Evolutionary conservation across 2,797 vertebrate species (phyloP), one percentile per base, ranked within the genome.

Genomic region (Galaxias olidus): DNA sequence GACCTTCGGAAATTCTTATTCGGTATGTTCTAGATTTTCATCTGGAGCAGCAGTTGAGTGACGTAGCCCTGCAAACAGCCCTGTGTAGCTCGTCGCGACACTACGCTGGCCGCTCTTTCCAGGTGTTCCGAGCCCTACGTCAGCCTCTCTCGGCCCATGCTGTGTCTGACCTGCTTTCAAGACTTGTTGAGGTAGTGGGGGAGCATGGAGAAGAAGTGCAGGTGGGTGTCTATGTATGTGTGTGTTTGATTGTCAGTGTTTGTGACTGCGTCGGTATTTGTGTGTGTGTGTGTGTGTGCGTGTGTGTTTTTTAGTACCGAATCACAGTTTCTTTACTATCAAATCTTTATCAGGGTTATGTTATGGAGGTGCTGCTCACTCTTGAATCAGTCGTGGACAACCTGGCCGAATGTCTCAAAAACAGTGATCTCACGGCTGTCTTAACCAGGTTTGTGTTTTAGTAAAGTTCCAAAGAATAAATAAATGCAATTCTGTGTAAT

Each of bases 301-400:
- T 50, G 55, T 58, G 20, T 19, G 63, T 41, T 8, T 12, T 65
- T 10, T 8, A 70, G 12, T 20, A 1, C 56, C 10, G 57, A 15
- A 49, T 56, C 18, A 47, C 8, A 65, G 19, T 9, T 47, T 54
- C 18, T 48, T 55, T 44, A 15, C 69, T 69, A 6, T 30, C 30
- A 30, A 30, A 30, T 53, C 14, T 83, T 51, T 79, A 43, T 1
- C 73, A 98, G 97, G 97, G 97, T 3, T 99, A 99, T 8, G 96
- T 98, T 40, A 97, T 98, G 96, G 97, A 99, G 84, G 93, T 97
- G 0, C 91, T 99, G 40, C 94, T 98, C 14, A 99, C 97, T 6
- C 86, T 99, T 85, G 97, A 99, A 78, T 94, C 96, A 45, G 95
- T 96, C 9, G 96, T 98, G 81, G 96, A 98, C 81, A 98, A 98